Conservation (phyloP, 2,888 invertebrate genomes). For the Polydrusus tereticollis region DNA sequence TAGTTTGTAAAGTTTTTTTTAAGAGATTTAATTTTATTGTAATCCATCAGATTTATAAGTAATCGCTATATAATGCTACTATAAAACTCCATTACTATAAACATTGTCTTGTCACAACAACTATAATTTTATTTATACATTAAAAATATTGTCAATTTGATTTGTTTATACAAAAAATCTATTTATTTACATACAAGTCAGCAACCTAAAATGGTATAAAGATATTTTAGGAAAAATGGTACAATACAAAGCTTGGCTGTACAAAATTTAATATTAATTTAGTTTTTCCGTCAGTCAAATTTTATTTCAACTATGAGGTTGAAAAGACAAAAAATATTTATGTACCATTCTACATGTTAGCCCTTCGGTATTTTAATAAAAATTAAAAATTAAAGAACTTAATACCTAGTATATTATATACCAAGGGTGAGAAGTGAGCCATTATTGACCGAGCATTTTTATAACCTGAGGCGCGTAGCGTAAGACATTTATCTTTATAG, state of each 20-base stretch:
- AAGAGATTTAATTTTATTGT: not conserved
- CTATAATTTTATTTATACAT: not conserved
- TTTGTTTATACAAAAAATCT: constrained; percentile 42
- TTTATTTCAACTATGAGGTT: no score
- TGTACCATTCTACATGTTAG: no score
- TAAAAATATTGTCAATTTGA: constrained; percentile 48
- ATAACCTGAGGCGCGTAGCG: no score
- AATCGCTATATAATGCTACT: not conserved
- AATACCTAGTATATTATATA: no score
- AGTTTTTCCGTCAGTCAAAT: no score
- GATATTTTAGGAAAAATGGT: not conserved
- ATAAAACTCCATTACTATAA: not conserved
- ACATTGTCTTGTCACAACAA: not conserved
- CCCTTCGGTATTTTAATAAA: no score
- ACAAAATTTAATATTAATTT: not conserved
- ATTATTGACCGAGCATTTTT: no score
- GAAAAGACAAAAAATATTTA: no score
- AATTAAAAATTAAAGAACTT: no score
- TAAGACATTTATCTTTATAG: no score
- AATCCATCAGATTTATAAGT: not conserved
- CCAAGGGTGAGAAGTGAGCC: no score
- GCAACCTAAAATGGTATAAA: not conserved
- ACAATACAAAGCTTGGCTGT: not conserved
- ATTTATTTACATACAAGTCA: constrained; percentile 3
- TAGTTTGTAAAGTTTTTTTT: not conserved